Percentiles rank a stretch among this genome's conserved stretches.
These are phyloP conservation scores for Tragopan temminckii DNA, from an alignment of 2,797 vertebrate genomes.

Conservation along the genomic window DNA sequence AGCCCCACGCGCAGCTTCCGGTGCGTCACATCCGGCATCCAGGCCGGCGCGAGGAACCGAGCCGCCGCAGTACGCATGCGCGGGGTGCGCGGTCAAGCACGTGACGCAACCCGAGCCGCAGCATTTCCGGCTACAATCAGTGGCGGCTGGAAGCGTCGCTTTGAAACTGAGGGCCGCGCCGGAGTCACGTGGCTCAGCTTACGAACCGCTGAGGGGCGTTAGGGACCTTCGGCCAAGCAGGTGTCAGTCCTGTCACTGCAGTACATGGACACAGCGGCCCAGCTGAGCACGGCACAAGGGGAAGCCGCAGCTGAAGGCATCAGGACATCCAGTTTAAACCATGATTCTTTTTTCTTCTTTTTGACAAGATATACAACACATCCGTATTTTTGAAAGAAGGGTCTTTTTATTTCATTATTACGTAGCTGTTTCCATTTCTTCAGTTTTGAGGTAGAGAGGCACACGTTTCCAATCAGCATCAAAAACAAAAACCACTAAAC, in stretches of 20 bases:
- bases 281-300: fast-evolving
- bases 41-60: too few species aligned
- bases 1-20: background rate
- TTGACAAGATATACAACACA: background rate
- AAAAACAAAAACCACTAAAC: background rate
- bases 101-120: too few species aligned
- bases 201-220: too few species aligned
- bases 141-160: too few species aligned
- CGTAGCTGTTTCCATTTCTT: background rate
- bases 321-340: constrained; percentile 32
- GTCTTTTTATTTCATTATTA: background rate
- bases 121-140: too few species aligned
- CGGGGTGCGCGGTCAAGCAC: too few species aligned
- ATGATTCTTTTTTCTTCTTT: background rate
- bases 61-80: too few species aligned
- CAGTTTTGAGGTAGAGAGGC: constrained; percentile 19
- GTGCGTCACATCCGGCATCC: background rate
- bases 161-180: too few species aligned
- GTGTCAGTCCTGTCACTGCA: background rate
- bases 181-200: too few species aligned
- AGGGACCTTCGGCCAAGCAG: too few species aligned
- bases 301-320: background rate
- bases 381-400: background rate
- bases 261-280: background rate
- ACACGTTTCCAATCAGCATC: background rate